Conservation (phyloP, 53 echinoderm and acorn worm genomes). For the Pentamera pediparva region DNA sequence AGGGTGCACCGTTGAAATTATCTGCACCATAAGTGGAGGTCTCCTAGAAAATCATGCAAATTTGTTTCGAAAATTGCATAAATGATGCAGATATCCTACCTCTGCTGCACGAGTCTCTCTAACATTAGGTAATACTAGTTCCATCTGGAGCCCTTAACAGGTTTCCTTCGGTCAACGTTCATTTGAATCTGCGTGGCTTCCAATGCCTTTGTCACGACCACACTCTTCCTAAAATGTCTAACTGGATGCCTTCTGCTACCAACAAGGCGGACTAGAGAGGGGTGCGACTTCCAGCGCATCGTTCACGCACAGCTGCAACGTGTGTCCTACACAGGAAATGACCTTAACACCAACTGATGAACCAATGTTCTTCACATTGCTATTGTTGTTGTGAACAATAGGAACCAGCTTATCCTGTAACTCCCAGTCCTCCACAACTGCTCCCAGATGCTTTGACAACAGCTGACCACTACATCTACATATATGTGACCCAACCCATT, state of each 20-base stretch:
- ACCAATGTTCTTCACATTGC: constrained; percentile 41
- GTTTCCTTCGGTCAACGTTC: constrained; percentile 6
- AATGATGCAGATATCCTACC: constrained; percentile 41
- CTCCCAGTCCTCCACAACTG: constrained; percentile 28
- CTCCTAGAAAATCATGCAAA: too few relatives aligned
- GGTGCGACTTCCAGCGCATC: constrained; percentile 13
- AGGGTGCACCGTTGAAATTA: too few relatives aligned
- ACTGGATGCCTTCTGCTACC: constrained; percentile 24
- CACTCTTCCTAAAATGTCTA: constrained; percentile 27
- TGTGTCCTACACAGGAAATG: constrained; percentile 41
- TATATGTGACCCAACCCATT: background rate
- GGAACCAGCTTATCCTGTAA: constrained; percentile 27
- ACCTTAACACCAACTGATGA: background rate
- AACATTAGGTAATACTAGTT: constrained; percentile 40
- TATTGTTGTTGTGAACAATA: constrained; percentile 47
- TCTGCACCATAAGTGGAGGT: too few relatives aligned
- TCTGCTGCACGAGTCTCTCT: constrained; percentile 7
- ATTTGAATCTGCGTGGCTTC: constrained; percentile 27
- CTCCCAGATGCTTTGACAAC: constrained; percentile 20
- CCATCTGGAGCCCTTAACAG: constrained; percentile 34
- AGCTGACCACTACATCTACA: constrained; percentile 41
- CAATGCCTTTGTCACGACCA: constrained; percentile 17
- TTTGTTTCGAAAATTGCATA: too few relatives aligned
- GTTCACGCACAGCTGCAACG: constrained; percentile 35
- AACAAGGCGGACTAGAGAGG: too few relatives aligned